These are phyloP conservation scores for Sinonovacula constricta DNA, from an alignment of 1,140 invertebrate species.

Conservation along the genomic window DNA sequence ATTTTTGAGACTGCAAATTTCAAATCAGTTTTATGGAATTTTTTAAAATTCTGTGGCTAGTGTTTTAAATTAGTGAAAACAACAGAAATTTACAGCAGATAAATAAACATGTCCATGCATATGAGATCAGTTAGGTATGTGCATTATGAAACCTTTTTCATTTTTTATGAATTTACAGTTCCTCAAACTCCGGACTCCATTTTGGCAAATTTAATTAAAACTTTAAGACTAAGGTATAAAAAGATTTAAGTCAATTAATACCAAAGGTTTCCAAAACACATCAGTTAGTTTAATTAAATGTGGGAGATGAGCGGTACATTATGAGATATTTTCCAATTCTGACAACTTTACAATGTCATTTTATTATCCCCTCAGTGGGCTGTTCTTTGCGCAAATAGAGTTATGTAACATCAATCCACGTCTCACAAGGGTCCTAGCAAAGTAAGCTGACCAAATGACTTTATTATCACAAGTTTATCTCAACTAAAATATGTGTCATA, in stretches of 20 bases:
- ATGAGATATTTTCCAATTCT: background rate
- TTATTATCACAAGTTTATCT: constrained; percentile 42
- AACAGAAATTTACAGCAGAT: too few relatives aligned
- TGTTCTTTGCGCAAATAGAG: constrained; percentile 2
- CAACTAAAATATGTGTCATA: constrained; percentile 48
- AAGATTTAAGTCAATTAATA: background rate
- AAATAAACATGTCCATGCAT: too few relatives aligned
- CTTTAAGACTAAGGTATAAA: background rate
- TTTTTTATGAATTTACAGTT: too few relatives aligned
- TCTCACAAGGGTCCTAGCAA: background rate
- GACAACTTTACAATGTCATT: constrained; percentile 8
- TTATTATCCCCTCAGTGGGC: constrained; percentile 8
- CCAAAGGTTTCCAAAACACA: background rate
- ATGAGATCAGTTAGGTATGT: too few relatives aligned
- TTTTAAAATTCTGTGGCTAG: too few relatives aligned
- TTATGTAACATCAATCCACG: constrained; percentile 8
- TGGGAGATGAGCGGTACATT: background rate
- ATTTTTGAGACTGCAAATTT: too few relatives aligned
- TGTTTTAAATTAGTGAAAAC: too few relatives aligned
- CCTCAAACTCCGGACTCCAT: background rate
- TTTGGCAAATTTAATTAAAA: background rate
- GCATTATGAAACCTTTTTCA: too few relatives aligned
- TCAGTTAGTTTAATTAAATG: background rate
- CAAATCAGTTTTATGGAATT: too few relatives aligned
- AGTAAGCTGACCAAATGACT: constrained; percentile 39